Percentiles rank a stretch among this genome's conserved stretches.
Conservation (phyloP, 2,888 invertebrate genomes). For the Nebria brevicollis region DNA sequence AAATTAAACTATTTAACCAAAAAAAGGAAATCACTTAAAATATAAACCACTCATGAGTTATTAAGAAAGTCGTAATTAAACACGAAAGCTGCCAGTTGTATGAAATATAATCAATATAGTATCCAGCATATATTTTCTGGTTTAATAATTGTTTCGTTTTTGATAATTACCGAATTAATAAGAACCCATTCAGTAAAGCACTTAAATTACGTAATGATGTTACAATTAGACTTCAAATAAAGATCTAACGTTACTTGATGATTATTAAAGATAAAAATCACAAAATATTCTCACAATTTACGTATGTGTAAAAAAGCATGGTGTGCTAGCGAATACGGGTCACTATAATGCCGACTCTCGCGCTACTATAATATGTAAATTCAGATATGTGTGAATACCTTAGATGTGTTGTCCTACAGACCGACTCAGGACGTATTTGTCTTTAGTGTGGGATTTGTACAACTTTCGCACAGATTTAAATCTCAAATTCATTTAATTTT, state of each 20-base stretch:
- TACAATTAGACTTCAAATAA: not conserved
- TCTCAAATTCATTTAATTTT: not conserved
- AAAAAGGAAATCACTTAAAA: not conserved
- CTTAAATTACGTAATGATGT: not conserved
- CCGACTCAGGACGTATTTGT: not conserved
- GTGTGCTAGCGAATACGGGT: constrained; percentile 6
- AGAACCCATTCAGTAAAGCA: not conserved
- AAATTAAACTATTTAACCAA: constrained; percentile 5
- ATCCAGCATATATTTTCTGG: no score
- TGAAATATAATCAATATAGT: no score
- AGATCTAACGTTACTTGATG: constrained; percentile 16
- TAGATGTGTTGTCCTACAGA: constrained; percentile 9
- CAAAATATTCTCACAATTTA: constrained; percentile 11
- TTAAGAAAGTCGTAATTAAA: not conserved
- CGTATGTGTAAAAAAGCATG: not conserved
- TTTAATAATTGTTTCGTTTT: no score
- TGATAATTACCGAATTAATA: no score
- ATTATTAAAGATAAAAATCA: constrained; percentile 15
- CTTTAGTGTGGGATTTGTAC: not conserved
- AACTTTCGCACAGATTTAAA: not conserved
- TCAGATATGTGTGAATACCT: not conserved
- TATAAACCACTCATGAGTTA: not conserved
- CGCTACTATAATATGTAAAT: not conserved
- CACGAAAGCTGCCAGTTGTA: no score
- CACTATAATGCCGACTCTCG: constrained; percentile 8